Evolutionary conservation across 2,113 vertebrate genomes (phyloP).

Genomic region (Stigmatopora argus): DNA sequence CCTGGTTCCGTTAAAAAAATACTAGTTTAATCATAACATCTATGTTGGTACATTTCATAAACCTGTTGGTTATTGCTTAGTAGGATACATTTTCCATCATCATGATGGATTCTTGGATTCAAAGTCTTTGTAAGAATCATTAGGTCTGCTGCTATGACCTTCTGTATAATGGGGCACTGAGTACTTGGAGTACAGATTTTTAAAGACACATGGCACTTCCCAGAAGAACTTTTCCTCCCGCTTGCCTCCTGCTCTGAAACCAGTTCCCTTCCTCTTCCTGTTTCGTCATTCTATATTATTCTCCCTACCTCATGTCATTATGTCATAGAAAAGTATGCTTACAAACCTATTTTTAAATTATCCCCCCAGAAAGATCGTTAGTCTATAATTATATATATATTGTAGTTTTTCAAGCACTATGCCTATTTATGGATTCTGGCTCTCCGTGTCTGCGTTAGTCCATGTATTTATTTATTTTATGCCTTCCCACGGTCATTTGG

Average conservation of each 20-base stretch:
- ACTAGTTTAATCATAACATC: not conserved
- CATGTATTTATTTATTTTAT: too few relatives aligned
- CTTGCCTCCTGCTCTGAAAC: conserved; percentile 50
- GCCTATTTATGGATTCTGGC: too few relatives aligned
- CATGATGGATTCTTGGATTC: conserved; percentile 3
- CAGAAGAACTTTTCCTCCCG: conserved; percentile 46
- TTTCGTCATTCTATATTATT: conserved; percentile 23
- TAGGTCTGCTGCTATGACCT: not conserved
- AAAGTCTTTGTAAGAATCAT: not conserved
- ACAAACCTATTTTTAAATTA: conserved; percentile 14
- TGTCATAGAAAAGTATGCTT: conserved; percentile 10
- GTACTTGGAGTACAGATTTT: not conserved
- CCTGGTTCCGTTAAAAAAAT: not conserved
- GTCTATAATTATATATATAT: too few relatives aligned
- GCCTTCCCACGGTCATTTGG: too few relatives aligned
- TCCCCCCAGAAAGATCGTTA: not conserved
- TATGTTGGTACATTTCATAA: not conserved
- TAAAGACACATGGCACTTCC: conserved; percentile 31
- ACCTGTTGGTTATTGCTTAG: not conserved
- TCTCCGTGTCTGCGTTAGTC: too few relatives aligned
- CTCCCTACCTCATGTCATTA: conserved; percentile 8
- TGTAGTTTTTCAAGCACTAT: too few relatives aligned
- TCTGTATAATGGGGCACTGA: too few relatives aligned
- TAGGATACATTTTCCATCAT: not conserved
- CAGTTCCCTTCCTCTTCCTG: conserved; percentile 22